Conservation (phyloP, 2,888 invertebrate species). For the Teleogryllus oceanicus region DNA sequence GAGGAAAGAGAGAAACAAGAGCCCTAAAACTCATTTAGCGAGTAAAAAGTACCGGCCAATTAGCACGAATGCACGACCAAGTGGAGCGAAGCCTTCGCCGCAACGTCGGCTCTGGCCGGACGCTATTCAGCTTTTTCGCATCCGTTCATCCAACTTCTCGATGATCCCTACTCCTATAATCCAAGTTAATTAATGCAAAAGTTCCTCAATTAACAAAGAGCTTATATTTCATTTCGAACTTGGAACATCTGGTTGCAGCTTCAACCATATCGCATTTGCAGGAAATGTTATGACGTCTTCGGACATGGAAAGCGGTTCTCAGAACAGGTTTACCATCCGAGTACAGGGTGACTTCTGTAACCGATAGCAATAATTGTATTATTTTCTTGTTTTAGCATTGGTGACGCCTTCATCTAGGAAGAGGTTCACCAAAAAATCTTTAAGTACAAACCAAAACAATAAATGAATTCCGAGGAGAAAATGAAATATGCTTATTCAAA, state of each 20-base stretch:
- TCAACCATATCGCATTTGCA: not conserved
- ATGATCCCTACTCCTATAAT: slow-evolving; percentile 4
- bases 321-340: not conserved
- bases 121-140: not conserved
- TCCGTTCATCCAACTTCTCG: not conserved
- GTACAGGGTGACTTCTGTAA: no score
- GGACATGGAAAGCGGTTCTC: not conserved
- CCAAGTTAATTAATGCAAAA: slow-evolving; percentile 18
- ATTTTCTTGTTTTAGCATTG: no score
- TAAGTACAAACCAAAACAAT: no score
- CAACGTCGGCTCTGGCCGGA: not conserved
- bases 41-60: slow-evolving; percentile 7
- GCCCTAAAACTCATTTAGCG: not conserved
- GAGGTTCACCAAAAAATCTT: no score
- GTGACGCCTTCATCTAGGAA: no score
- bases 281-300: not conserved
- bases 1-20: not conserved
- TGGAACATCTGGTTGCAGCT: not conserved
- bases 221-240: slow-evolving; percentile 18
- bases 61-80: not conserved
- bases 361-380: no score
- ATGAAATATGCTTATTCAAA: no score
- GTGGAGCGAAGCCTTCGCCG: not conserved
- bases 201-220: slow-evolving; percentile 9
- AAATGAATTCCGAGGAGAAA: no score